phyloP scores from a whole-genome alignment of 2,797 vertebrate species.

The Emys orbicularis region DNA sequence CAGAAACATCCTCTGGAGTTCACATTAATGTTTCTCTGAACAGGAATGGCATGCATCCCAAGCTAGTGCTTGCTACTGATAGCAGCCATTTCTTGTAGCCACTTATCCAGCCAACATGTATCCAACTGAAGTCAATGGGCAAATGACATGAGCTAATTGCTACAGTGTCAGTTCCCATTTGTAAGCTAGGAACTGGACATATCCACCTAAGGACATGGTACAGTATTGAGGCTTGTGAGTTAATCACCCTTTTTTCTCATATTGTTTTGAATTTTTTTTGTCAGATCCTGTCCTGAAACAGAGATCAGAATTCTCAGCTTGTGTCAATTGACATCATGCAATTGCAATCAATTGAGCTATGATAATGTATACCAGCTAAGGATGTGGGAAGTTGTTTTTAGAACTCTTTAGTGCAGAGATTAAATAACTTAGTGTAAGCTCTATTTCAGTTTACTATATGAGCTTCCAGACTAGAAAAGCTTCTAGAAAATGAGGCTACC shows the following conservation, averaged over 20 bases:
- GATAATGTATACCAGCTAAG: background rate
- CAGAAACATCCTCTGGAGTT: background rate
- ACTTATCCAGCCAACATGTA: conserved; percentile 7
- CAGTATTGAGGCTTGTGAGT: background rate
- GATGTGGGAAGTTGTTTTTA: background rate
- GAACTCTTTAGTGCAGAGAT: background rate
- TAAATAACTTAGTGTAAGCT: background rate
- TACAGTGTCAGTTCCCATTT: background rate
- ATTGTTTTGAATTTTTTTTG: background rate
- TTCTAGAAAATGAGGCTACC: background rate
- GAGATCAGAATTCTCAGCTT: accelerated
- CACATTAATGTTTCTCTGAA: background rate
- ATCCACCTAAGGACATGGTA: background rate
- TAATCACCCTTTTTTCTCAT: background rate
- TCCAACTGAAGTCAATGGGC: conserved; percentile 17
- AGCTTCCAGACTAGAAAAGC: background rate
- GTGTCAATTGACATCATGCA: accelerated
- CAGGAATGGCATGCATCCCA: background rate
- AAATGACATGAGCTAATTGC: background rate
- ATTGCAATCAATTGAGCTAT: background rate
- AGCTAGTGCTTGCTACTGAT: background rate
- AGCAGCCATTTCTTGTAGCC: background rate
- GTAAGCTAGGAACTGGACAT: background rate
- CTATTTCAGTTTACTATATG: background rate
- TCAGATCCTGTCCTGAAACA: background rate